Base-by-base conservation (phyloP, 2,113 vertebrate species). In the Nerophis ophidion region DNA sequence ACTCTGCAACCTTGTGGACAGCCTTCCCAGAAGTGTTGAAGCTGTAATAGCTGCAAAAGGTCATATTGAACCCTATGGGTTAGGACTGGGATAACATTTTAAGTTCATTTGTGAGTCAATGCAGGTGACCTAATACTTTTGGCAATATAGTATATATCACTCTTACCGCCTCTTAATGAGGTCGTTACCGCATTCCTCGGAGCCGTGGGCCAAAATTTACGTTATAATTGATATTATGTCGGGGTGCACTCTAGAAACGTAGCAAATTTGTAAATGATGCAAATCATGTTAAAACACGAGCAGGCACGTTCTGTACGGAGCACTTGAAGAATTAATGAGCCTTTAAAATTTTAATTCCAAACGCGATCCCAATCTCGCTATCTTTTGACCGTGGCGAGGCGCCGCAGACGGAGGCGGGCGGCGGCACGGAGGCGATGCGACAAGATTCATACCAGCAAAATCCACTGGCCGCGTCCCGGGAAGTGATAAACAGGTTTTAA, bases 281-380 rank as follows among this genome's bases (percentile, higher is more conserved):
- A 75, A 75, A 76, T 45, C 48, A 8, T 80, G 76, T 81, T 80
- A 78, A 26, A 26, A 79, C 74, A 72, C 68, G 74, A 70, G 54
- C 71, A 62, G 60, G 65, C 48, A 58, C 76, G 81, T 40, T 55
- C 35, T 66, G 70, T 76, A 59, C 60, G 78, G 17, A 11, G 14
- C 47, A 59, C 76, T 81, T 85, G 80, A 75, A 78, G 73, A 84
- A 80, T 85, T 71, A 85, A 86, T 74, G 84, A 84, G 79, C 61
- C 77, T 72, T 84, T 69, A 74, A 82, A 26, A 78, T 78, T 84
- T 84, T 78, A 72, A 83, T 85, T 82, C 65, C 64, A 56, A 77
- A 75, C 40, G 64, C 11, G 74, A 81, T 81, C 53, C 57, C 64
- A 61, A 84, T 83, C 79, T 78, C n/a, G 14, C 63, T 68, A 74